Base-by-base conservation (phyloP, 2,797 vertebrate species). In the Pogonophryne albipinna region DNA sequence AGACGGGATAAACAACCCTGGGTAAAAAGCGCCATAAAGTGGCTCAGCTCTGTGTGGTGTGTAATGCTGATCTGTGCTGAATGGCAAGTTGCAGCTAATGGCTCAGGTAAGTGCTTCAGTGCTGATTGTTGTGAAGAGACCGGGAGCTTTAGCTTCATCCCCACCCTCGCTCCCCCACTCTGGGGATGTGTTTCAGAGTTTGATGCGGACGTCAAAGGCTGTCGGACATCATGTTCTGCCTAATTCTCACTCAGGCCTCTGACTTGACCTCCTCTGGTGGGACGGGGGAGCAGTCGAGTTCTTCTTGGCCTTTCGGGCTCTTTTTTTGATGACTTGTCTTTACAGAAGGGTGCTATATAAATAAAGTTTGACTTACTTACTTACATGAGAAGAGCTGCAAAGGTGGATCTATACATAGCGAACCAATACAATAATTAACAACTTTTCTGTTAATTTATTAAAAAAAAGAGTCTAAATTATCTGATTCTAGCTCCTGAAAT, bases 21-120 rank as follows among this genome's bases (percentile, higher is more conserved):
- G 82, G 73, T 88, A 84, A 87, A 91, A 90, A 88, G 84, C 34
- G 10, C 69, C 76, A 69, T 91, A 91, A 90, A 90, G 86, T 90
- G 80, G 76, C 66, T 47, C 11, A 7, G 84, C 78, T 66, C 57
- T 72, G 83, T 9, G 87, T 27, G 78, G 82, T 76, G 83, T 83
- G 89, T 92, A 93, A 92, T 92, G 92, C 91, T 93, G 92, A 93
- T 89, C 85, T 80, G 70, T 84, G 91, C 89, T 90, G 81, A 93
- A 87, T 19, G 63, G 83, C 78, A 75, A 90, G 87, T 87, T 87
- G 82, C 67, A 83, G 86, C 91, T 94, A 94, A 94, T 95, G 93
- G 93, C 60, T 74, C 80, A 92, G 90, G 87, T 93, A 95, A 95
- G 93, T 94, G 93, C 81, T 91, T 90, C 86, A 74, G 83, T 90